A percentile compares a stretch with the other conserved stretches of the same genome.
Conservation (phyloP, 2,888 invertebrate species). For the Cryptus viduatorius region DNA sequence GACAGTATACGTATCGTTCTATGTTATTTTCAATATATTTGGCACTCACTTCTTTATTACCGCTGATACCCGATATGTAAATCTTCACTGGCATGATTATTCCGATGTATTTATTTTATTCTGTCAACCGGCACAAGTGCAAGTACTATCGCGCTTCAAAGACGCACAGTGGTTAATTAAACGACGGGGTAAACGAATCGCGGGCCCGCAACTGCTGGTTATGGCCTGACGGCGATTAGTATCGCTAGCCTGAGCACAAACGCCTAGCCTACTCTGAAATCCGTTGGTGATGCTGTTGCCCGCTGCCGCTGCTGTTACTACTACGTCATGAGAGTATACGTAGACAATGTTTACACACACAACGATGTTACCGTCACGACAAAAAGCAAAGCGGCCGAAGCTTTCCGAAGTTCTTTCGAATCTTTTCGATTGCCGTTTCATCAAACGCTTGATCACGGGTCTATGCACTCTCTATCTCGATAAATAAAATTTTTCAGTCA, state of each 20-base stretch:
- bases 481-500: background rate
- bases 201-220: conserved; percentile 66
- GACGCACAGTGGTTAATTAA: conserved; percentile 63
- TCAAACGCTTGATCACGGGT: background rate
- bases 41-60: conserved; percentile 94
- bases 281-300: conserved; percentile 33
- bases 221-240: conserved; percentile 69
- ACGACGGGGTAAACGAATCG: conserved; percentile 55
- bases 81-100: conserved; percentile 94
- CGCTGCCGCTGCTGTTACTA: conserved; percentile 41
- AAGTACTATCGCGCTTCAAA: conserved; percentile 42
- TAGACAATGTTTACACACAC: background rate
- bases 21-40: conserved; percentile 47
- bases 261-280: conserved; percentile 43
- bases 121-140: conserved; percentile 59
- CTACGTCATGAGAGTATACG: conserved; percentile 43
- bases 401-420: conserved; percentile 18
- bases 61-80: conserved; percentile 96
- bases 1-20: conserved; percentile 38
- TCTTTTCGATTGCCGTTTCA: background rate
- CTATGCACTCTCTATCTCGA: background rate
- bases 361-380: background rate
- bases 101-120: conserved; percentile 39
- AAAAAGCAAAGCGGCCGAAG: conserved; percentile 2
- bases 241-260: conserved; percentile 44